A percentile compares a stretch with the other conserved stretches of the same genome.
Evolutionary conservation across 1,140 invertebrate genomes (phyloP).

Genomic region (Bombus picipes): DNA sequence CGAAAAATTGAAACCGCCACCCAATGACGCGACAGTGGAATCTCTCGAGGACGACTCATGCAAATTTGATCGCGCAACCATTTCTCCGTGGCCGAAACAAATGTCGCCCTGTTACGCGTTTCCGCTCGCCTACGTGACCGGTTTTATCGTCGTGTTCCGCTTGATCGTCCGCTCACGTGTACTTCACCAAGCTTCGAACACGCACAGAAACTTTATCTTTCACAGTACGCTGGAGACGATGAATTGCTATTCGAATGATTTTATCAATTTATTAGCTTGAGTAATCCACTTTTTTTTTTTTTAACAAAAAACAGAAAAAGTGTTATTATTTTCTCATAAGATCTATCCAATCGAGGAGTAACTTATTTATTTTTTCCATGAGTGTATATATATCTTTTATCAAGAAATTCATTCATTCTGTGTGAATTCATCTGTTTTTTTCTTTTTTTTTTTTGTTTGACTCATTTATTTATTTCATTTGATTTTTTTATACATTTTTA

Average conservation of each 20-base stretch:
- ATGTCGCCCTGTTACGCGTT: slow-evolving; percentile 56
- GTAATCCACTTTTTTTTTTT: neutral
- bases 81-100: slow-evolving; percentile 53
- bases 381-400: no score
- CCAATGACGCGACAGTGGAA: slow-evolving; percentile 8
- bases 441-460: neutral
- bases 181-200: neutral
- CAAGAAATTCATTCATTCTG: no score
- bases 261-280: neutral
- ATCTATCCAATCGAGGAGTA: no score
- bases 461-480: neutral
- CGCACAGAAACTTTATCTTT: slow-evolving; percentile 3
- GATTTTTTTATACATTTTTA: no score
- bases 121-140: slow-evolving; percentile 48
- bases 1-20: neutral
- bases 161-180: slow-evolving; percentile 54
- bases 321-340: no score
- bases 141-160: slow-evolving; percentile 56
- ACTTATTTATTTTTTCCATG: no score
- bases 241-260: neutral
- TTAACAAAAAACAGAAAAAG: no score
- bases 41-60: slow-evolving; percentile 37
- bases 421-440: no score
- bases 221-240: neutral
- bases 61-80: slow-evolving; percentile 55